Evolutionary conservation across 92 coral and sea anemone species (phyloP), one percentile per base, ranked within the genome.

Genomic region (Epizoanthus ramosus): DNA sequence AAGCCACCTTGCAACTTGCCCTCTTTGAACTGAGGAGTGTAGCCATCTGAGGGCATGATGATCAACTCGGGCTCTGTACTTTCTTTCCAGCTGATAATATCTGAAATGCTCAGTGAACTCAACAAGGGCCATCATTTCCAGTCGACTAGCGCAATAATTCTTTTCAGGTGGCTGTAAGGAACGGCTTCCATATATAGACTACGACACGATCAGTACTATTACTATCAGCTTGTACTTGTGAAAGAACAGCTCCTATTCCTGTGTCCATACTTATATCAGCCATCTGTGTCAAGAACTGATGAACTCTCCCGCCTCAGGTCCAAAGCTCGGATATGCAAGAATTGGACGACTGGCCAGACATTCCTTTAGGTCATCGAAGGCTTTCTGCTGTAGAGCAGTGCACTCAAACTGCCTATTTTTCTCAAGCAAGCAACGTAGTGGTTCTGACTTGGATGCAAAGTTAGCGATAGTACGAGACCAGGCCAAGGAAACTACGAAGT

Each of bases 201-300:
- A n/a, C n/a, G n/a, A n/a, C n/a, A n/a, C n/a, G n/a, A n/a, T n/a
- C n/a, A n/a, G n/a, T n/a, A n/a, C n/a, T n/a, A n/a, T n/a, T n/a
- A n/a, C 89, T 80, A 85, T 79, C 89, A 12, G 75, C 70, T 68
- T 87, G 88, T 47, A 31, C 15, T 80, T 83, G 87, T 43, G 85
- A 89, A 5, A 87, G 43, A 56, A 84, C 84, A 5, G 88, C 83
- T 28, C 86, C 80, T 50, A 83, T 89, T 63, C 80, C 86, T 56
- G 47, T 84, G 79, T 74, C 25, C 16, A 80, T 80, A 71, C 88
- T 90, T n/a, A 75, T n/a, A n/a, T n/a, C n/a, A n/a, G n/a, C n/a
- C 90, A 83, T 83, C 88, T 0, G 88, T 86, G 71, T 86, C 90
- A 31, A 86, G 83, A 13, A n/a, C n/a, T n/a, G n/a, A 89, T 71